Evolutionary conservation across 2,888 invertebrate species (phyloP), one percentile per base, ranked within the genome.

Genomic region (Bombylius discolor): DNA sequence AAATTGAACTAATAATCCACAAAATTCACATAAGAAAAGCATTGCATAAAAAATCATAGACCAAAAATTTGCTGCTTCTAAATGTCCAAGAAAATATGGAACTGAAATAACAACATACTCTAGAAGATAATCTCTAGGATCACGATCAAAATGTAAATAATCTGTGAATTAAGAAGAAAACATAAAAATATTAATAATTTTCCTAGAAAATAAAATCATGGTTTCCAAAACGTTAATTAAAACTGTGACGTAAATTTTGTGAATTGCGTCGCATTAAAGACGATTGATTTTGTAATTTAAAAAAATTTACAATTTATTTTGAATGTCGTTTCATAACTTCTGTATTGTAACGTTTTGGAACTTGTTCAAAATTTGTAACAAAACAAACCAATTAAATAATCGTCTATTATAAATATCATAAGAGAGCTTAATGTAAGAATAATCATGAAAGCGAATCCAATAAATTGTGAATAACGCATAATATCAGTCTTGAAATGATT

Each of bases 1-100:
- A 1, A 72, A 56, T 62, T 70, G 70, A 0, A 69, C 67, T 12
- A 93, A 76, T 85, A 83, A 70, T 85, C 91, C 66, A 87, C 81
- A 58, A 84, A 77, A 61, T 80, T 82, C 62, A 85, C 79, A 63
- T 64, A 88, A 79, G 67, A 87, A 83, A 36, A 89, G 70, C 88
- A 89, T 89, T 0, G 81, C 69, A 69, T 86, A 88, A 70, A 88
- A 89, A 0, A 84, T 72, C 3, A 87, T 67, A 0, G 87, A 81
- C 88, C 88, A 89, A 14, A 88, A 69, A 62, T 87, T 85, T 0
- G 87, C 79, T 63, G 80, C 79, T 1, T 85, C 85, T 69, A 86
- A 76, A 78, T 84, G 79, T 13, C 81, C 72, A 12, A 85, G 81
- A 1, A 84, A 85, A 56, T 84, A 81, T 5, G 86, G 85, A 68